Conservation (phyloP, 2,113 vertebrate genomes). For the Forbesichthys papilliferus region DNA sequence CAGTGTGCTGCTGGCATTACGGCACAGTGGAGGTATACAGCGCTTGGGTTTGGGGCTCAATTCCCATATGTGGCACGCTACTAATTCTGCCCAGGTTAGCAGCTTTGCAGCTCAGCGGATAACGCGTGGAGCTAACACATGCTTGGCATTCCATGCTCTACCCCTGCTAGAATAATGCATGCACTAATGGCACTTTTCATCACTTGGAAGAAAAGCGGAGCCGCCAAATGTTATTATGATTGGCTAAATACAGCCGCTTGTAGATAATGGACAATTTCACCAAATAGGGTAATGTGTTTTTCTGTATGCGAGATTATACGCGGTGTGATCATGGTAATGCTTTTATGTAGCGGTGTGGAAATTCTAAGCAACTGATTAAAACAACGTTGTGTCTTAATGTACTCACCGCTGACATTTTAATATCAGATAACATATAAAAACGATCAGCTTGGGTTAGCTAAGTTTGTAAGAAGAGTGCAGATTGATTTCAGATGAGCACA, state of each 20-base stretch:
- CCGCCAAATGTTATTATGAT: conserved; percentile 12
- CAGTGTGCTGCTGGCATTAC: no score
- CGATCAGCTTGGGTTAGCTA: conserved; percentile 7
- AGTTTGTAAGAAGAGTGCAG: background rate
- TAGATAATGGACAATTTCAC: no score
- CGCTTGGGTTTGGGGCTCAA: background rate
- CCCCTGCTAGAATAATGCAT: conserved; percentile 15
- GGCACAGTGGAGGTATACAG: no score
- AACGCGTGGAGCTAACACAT: background rate
- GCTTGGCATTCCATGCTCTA: conserved; percentile 11
- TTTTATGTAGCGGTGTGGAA: no score
- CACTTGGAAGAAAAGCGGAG: background rate
- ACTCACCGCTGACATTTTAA: background rate
- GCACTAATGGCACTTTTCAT: background rate
- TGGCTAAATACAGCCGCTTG: background rate
- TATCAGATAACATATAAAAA: background rate
- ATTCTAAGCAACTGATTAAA: background rate
- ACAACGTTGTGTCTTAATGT: background rate
- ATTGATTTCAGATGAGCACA: conserved; percentile 12
- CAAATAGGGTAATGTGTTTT: no score
- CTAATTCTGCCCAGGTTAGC: background rate
- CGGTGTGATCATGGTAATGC: no score
- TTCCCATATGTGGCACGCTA: conserved; percentile 1
- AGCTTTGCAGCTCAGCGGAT: background rate
- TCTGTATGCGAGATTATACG: no score